Percentiles rank a stretch among this genome's conserved stretches.
Evolutionary conservation across 2,113 vertebrate genomes (phyloP).

Genomic region (Percopsis transmontana): DNA sequence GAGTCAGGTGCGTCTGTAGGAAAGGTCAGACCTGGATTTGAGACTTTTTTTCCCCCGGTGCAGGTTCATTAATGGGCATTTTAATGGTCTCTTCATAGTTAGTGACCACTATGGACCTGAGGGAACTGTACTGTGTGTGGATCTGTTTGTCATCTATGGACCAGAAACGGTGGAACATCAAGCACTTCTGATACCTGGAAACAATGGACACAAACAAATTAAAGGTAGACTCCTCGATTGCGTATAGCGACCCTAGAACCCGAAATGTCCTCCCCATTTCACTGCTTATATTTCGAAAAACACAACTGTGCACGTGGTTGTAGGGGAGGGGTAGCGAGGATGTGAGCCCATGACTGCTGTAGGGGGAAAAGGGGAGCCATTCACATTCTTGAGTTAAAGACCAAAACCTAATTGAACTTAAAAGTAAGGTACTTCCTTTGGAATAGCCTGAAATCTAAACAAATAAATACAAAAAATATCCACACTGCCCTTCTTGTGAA

Average conservation of each 20-base stretch:
- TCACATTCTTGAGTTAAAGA: too few relatives aligned
- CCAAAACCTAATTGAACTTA: too few relatives aligned
- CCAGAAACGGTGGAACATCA: conserved; percentile 86
- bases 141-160: conserved; percentile 86
- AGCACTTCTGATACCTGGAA: conserved; percentile 82
- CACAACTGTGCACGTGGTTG: too few relatives aligned
- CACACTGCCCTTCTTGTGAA: not conserved
- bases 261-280: too few relatives aligned
- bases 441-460: not conserved
- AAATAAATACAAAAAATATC: not conserved
- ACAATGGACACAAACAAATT: conserved; percentile 6
- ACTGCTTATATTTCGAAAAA: too few relatives aligned
- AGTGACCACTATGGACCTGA: conserved; percentile 83
- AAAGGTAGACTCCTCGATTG: not conserved
- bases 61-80: conserved; percentile 87
- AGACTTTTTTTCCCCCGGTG: conserved; percentile 77
- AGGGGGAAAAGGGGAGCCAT: too few relatives aligned
- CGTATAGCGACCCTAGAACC: too few relatives aligned
- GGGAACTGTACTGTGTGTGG: conserved; percentile 81
- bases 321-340: too few relatives aligned
- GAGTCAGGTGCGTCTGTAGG: not conserved
- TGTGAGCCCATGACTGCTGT: too few relatives aligned
- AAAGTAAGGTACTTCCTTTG: too few relatives aligned
- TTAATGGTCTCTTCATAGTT: conserved; percentile 87
- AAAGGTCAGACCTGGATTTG: conserved; percentile 80